These are phyloP conservation scores for Drosophila vallismaia DNA, from an alignment of 2,888 invertebrate species.

Conservation along the genomic window DNA sequence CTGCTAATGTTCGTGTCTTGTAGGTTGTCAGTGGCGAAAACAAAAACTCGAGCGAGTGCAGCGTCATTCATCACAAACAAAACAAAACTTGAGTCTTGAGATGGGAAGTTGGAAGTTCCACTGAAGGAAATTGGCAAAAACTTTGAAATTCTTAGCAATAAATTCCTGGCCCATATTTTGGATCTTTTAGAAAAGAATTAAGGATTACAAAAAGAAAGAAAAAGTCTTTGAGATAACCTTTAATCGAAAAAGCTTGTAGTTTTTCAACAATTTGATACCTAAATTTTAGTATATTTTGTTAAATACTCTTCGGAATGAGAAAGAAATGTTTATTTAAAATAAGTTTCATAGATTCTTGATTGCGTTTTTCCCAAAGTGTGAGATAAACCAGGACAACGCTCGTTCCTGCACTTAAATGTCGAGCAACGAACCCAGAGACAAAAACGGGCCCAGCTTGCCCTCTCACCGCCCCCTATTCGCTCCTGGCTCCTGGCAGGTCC, in stretches of 20 bases:
- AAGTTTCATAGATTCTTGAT: neutral
- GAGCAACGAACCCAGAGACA: slow-evolving; percentile 74
- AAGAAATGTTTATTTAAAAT: neutral
- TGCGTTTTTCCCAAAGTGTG: slow-evolving; percentile 24
- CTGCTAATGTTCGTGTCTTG: slow-evolving; percentile 67
- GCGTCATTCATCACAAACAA: slow-evolving; percentile 77
- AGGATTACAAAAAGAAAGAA: too few species aligned
- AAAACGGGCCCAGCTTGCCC: slow-evolving; percentile 50
- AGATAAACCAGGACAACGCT: slow-evolving; percentile 55
- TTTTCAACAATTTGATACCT: too few species aligned
- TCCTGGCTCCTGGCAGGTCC: slow-evolving; percentile 48
- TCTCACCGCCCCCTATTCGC: slow-evolving; percentile 24
- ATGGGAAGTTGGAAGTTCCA: slow-evolving; percentile 34
- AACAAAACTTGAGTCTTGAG: slow-evolving; percentile 35
- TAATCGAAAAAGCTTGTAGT: too few species aligned
- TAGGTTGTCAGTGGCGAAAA: slow-evolving; percentile 64
- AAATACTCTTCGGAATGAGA: neutral
- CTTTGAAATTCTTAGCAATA: too few species aligned
- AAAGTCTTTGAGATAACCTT: too few species aligned
- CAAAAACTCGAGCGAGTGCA: slow-evolving; percentile 71
- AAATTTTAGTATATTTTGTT: too few species aligned
- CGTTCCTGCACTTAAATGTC: slow-evolving; percentile 69
- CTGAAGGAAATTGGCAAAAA: slow-evolving; percentile 34
- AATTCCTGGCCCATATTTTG: too few species aligned
- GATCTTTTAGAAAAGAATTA: too few species aligned